These are phyloP conservation scores for Brachypterus glaber DNA, from an alignment of 2,888 invertebrate species.

Conservation along the genomic window DNA sequence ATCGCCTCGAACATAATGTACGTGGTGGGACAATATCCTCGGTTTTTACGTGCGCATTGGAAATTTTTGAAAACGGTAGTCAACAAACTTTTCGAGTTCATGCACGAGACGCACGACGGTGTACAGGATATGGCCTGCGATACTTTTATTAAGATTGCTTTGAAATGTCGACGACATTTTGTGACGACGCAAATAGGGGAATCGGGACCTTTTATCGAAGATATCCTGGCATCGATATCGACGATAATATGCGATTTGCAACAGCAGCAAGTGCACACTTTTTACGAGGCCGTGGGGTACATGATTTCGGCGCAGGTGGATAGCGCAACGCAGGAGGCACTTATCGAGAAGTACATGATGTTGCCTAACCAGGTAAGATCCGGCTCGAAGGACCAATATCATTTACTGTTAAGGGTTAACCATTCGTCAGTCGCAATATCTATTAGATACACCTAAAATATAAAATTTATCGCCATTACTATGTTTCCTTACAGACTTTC, in stretches of 20 bases:
- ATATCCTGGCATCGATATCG: conserved; percentile 91
- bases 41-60: conserved; percentile 99
- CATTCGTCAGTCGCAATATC: too few relatives aligned
- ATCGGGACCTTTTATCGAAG: conserved; percentile 95
- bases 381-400: too few relatives aligned
- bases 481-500: conserved; percentile 7
- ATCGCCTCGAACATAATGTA: conserved; percentile 99
- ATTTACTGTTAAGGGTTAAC: too few relatives aligned
- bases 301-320: conserved; percentile 97
- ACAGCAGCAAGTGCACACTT: conserved; percentile 97
- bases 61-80: conserved; percentile 99
- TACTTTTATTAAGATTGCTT: conserved; percentile 98
- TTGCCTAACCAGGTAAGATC: conserved; percentile 79
- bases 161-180: conserved; percentile 97
- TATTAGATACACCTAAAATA: too few relatives aligned
- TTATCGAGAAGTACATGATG: conserved; percentile 96
- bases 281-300: conserved; percentile 98
- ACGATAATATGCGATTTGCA: conserved; percentile 98
- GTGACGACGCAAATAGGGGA: conserved; percentile 94
- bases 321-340: conserved; percentile 78
- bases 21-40: conserved; percentile 98
- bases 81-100: conserved; percentile 99
- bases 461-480: too few relatives aligned
- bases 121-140: conserved; percentile 99
- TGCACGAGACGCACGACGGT: conserved; percentile 99